These are phyloP conservation scores for Tachysurus fulvidraco DNA, from an alignment of 2,113 vertebrate genomes.

Conservation along the genomic window DNA sequence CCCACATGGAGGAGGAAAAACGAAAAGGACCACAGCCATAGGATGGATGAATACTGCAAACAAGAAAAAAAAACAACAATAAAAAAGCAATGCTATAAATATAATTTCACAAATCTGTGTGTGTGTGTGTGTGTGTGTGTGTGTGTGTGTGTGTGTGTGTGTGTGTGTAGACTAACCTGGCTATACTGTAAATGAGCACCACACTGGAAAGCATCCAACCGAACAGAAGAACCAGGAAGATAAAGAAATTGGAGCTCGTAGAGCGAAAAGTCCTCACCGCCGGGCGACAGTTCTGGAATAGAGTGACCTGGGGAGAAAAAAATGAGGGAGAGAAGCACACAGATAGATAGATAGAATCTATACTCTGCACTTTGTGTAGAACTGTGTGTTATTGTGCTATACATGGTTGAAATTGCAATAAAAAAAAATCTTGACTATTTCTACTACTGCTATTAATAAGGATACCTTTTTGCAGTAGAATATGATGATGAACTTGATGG, in stretches of 20 bases:
- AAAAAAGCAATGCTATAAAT: neutral
- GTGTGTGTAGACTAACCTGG: slow-evolving; percentile 70
- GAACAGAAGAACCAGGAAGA: slow-evolving; percentile 81
- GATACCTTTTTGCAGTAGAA: slow-evolving; percentile 85
- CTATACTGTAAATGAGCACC: slow-evolving; percentile 78
- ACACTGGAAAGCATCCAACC: slow-evolving; percentile 76
- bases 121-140: neutral
- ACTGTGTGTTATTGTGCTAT: no score
- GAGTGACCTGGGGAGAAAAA: slow-evolving; percentile 70
- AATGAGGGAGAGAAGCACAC: neutral
- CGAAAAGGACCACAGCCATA: slow-evolving; percentile 82
- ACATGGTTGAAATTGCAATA: no score
- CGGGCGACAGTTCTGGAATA: slow-evolving; percentile 82
- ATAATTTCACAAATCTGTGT: neutral
- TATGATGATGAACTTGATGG: slow-evolving; percentile 79
- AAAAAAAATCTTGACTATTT: neutral
- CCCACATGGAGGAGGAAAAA: slow-evolving; percentile 74
- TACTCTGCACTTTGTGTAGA: no score
- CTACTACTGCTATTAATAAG: neutral
- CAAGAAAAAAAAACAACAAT: neutral
- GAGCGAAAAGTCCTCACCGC: slow-evolving; percentile 81
- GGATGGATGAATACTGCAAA: slow-evolving; percentile 80
- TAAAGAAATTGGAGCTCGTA: slow-evolving; percentile 81
- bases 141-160: neutral
- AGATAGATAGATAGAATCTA: neutral